Evolutionary conservation across 2,113 vertebrate species (phyloP).

Genomic region (Aspiorhynchus laticeps): DNA sequence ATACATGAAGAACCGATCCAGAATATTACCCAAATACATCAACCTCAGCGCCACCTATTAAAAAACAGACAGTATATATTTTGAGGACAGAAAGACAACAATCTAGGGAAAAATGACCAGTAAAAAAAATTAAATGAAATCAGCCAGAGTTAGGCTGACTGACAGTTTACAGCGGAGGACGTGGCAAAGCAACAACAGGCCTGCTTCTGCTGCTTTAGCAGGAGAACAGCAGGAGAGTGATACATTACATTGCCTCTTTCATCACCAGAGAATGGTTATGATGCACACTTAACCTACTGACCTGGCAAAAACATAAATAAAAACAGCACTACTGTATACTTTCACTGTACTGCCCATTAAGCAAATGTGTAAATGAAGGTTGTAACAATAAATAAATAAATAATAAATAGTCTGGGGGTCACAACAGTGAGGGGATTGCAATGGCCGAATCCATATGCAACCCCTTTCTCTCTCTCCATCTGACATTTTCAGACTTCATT

Average conservation of each 20-base stretch:
- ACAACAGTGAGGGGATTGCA: background rate
- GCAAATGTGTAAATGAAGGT: background rate
- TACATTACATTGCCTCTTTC: background rate
- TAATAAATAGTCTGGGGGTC: slow-evolving; percentile 25
- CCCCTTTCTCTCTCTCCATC: slow-evolving; percentile 28
- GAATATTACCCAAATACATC: background rate
- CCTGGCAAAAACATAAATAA: slow-evolving; percentile 18
- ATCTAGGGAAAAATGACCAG: background rate
- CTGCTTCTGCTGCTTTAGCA: background rate
- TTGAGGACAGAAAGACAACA: slow-evolving; percentile 2
- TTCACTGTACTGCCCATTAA: background rate
- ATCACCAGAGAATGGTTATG: background rate
- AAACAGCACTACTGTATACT: background rate
- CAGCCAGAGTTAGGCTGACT: background rate
- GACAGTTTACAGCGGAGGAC: background rate
- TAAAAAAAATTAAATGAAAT: background rate
- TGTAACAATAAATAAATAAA: slow-evolving; percentile 32
- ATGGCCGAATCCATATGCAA: slow-evolving; percentile 38
- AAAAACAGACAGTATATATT: background rate
- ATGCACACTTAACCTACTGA: slow-evolving; percentile 18
- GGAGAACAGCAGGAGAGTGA: background rate
- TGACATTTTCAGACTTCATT: slow-evolving; percentile 65
- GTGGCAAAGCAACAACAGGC: background rate
- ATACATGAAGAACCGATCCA: background rate
- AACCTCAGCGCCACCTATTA: background rate